Evolutionary conservation across 2,113 vertebrate species (phyloP), one percentile per base, ranked within the genome.

Genomic region (Anguilla japonica): DNA sequence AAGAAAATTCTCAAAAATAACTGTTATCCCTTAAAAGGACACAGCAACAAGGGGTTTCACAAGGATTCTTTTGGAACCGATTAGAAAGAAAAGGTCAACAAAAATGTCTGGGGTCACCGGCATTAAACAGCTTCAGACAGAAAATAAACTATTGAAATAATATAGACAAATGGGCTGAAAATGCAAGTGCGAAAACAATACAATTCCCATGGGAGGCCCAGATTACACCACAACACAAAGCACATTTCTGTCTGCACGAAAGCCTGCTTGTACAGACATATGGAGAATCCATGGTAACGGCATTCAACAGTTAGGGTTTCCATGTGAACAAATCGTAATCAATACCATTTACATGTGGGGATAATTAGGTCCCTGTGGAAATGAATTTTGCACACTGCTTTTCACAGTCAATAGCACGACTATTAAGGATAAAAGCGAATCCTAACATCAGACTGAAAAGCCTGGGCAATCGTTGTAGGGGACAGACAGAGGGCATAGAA

Each of bases 241-340:
- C 71, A 75, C 71, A 75, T 75, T 75, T 29, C 71, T 75, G 71
- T 75, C 71, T 75, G 71, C 71, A 75, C 71, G 71, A 75, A 75
- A 75, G 71, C n/a, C 4, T 34, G 5, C 71, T 75, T n/a, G 71
- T 29, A 11, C 8, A 11, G 60, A 67, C 18, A 26, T 67, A 67
- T 26, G 60, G n/a, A 13, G 71, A 75, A 75, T 75, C 71, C 71
- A 75, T 13, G 26, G 71, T 13, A 75, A 75, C 26, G n/a, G 20
- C 60, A 67, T 67, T 67, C 60, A 75, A 75, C 26, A 75, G 34
- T 29, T 13, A 75, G 9, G 26, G 26, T 75, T 75, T 75, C 71
- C 71, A 29, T 75, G 26, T 75, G 2, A 75, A 75, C n/a, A 13
- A 5, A 13, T n/a, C 26, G 34, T 2, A 75, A 75, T 75, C n/a